These are phyloP conservation scores for Nettapus auritus DNA, from an alignment of 2,113 vertebrate species.

Conservation along the genomic window DNA sequence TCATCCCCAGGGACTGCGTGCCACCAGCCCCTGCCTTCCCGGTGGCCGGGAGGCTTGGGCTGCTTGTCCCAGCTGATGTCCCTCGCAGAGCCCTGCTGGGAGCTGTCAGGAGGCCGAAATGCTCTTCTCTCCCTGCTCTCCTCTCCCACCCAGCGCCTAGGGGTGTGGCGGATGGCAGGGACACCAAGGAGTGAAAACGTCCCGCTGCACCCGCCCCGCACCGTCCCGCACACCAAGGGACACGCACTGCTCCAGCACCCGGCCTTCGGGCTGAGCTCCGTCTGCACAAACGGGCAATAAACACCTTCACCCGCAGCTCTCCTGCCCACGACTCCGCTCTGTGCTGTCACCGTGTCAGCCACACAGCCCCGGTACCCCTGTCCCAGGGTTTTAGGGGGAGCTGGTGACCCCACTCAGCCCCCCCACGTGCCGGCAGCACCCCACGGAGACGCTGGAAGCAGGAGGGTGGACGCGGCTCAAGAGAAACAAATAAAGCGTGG, in stretches of 20 bases:
- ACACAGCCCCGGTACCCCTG: not conserved
- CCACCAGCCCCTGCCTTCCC: not conserved
- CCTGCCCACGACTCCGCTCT: not conserved
- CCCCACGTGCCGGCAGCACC: rapidly evolving
- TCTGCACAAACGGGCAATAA: not conserved
- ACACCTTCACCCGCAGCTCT: not conserved
- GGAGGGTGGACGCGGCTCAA: rapidly evolving
- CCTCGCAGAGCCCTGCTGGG: not conserved
- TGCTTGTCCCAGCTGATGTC: too few species aligned
- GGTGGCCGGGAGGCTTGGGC: not conserved
- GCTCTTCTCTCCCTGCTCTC: not conserved
- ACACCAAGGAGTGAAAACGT: not conserved
- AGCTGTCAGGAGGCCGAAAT: not conserved
- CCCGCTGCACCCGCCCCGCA: not conserved
- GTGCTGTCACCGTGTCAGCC: not conserved
- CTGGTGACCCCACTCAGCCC: not conserved
- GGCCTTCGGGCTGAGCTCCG: not conserved
- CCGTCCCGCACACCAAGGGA: not conserved
- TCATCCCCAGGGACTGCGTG: too few species aligned
- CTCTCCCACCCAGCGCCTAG: not conserved
- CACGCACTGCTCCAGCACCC: not conserved
- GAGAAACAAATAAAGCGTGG: not conserved
- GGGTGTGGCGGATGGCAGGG: rapidly evolving
- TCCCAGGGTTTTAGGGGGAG: not conserved
- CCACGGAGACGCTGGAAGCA: rapidly evolving